These are phyloP conservation scores for Tiliqua scincoides DNA, from an alignment of 2,113 vertebrate species.

Conservation along the genomic window DNA sequence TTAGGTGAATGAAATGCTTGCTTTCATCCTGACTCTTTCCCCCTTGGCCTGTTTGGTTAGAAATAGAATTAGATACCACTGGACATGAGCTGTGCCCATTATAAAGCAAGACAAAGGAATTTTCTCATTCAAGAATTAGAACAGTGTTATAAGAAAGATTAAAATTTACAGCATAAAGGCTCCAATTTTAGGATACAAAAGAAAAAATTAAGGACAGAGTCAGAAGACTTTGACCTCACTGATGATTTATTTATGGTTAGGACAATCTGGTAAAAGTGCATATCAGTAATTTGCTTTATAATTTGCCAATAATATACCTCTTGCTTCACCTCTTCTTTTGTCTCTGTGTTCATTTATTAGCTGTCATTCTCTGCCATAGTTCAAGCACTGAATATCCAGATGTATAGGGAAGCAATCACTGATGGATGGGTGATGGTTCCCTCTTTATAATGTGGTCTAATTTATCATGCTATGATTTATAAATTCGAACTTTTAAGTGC, in stretches of 20 bases:
- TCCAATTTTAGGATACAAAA: too few relatives aligned
- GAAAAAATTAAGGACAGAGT: background rate
- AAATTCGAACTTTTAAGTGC: slow-evolving; percentile 60
- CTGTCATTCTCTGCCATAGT: background rate
- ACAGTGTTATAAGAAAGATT: background rate
- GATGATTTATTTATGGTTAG: background rate
- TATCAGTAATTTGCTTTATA: background rate
- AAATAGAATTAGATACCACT: background rate
- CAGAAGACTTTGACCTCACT: too few relatives aligned
- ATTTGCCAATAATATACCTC: slow-evolving; percentile 7
- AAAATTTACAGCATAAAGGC: background rate
- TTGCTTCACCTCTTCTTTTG: slow-evolving; percentile 4
- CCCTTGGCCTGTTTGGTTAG: background rate
- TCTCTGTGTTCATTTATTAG: slow-evolving; percentile 19
- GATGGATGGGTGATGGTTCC: slow-evolving; percentile 8
- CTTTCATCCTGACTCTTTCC: background rate
- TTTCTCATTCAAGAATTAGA: background rate
- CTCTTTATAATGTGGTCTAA: slow-evolving; percentile 26
- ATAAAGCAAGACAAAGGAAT: background rate
- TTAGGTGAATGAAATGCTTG: background rate
- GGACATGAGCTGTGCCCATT: background rate
- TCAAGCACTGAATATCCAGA: background rate
- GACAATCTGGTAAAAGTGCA: background rate
- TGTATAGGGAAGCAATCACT: slow-evolving; percentile 7
- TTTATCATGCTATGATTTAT: slow-evolving; percentile 39